phyloP scores from a whole-genome alignment of 2,113 vertebrate genomes.

The Brienomyrus longianalis region DNA sequence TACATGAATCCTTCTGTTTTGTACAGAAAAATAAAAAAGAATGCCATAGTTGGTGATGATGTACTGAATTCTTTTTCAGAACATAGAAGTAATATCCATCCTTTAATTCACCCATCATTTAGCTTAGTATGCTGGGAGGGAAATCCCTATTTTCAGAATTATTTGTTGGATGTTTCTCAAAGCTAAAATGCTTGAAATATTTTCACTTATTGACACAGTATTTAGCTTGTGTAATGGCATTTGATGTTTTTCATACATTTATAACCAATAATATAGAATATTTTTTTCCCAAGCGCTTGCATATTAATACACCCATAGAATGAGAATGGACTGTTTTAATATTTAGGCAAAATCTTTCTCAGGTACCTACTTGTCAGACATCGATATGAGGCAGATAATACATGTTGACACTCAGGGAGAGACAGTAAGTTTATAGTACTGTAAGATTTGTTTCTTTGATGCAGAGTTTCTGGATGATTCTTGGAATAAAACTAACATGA shows the following conservation, averaged over 20 bases:
- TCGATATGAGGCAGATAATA: too few species aligned
- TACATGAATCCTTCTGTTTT: constrained; percentile 24
- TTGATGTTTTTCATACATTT: background rate
- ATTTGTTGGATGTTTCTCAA: background rate
- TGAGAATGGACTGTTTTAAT: background rate
- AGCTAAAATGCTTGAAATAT: background rate
- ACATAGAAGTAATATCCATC: background rate
- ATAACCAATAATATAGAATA: background rate
- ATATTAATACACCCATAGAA: background rate
- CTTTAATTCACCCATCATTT: background rate
- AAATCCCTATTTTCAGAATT: background rate
- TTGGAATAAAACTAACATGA: too few species aligned
- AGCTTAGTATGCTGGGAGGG: background rate
- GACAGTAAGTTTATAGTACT: too few species aligned
- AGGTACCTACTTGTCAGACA: background rate
- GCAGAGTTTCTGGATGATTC: too few species aligned
- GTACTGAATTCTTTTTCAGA: background rate
- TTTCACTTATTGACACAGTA: background rate
- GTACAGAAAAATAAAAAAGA: constrained; percentile 39
- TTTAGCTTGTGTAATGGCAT: background rate
- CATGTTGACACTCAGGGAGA: too few species aligned
- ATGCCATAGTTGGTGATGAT: constrained; percentile 3
- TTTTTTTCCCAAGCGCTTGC: background rate
- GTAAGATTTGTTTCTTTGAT: too few species aligned
- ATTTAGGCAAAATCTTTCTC: background rate